Base-by-base conservation (phyloP, 2,797 vertebrate species). In the Oryzias dopingdopingensis region DNA sequence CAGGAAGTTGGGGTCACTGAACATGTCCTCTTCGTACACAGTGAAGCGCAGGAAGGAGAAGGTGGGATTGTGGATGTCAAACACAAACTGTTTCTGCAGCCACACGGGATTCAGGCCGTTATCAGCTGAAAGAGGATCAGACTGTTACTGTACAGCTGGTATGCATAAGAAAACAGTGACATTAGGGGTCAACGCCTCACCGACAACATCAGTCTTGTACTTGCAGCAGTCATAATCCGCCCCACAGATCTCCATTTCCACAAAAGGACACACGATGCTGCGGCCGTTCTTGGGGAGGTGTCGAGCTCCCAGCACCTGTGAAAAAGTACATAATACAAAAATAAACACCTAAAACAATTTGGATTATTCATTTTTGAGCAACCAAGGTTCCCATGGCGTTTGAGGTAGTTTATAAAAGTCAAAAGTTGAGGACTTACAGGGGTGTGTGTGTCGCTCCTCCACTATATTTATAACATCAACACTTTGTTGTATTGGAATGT, bases 11-110 rank as follows among this genome's bases (percentile, higher is more conserved):
- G 96, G 96, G 0, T 99, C 97, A 0, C 93, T 98, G 85, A 99
- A 99, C 94, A 98, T 98, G 91, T 99, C 97, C 77, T 98, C 96
- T 80, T 99, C 97, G 0, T 95, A 97, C 4, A 98, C 95, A 52
- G 94, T 95, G 2, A 98, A 98, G 66, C 96, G 94, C 42, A 99
- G 89, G 74, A 97, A 97, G 62, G 95, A 88, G 42, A 97, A 97
- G 42, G 95, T 91, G 0, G 96, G 94, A 77, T 98, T 98, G 76
- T 88, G 92, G 79, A 98, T 85, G 70, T 93, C 94, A 52, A 99
- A 98, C 60, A 94, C 92, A 89, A 98, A 96, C 63, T 93, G 86
- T 84, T 94, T 98, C 64, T 92, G 90, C 0, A 93, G 88, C 97
- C 97, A 99, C 50, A 95, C 88, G 0, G 97, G 97, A 79, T 98